Evolutionary conservation across 2,888 invertebrate genomes (phyloP), one percentile per base, ranked within the genome.

Genomic region (Torymus aiolomorphi): DNA sequence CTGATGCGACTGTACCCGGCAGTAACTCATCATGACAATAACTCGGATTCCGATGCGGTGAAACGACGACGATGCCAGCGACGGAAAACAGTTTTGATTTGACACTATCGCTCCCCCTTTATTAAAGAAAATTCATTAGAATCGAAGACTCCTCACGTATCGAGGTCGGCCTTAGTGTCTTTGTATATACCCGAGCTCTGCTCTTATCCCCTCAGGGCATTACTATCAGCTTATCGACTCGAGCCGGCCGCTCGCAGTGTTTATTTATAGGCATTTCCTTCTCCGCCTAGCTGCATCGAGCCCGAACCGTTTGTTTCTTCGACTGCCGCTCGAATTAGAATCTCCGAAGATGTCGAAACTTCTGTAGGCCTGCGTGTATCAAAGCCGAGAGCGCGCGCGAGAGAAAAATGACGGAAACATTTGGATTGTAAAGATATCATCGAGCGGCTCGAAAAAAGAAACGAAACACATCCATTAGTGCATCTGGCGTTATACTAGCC

Each of bases 251-350:
- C 8, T 42, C 78, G n/a, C n/a, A 52, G n/a, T 56, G 59, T 51
- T 73, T 57, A 70, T 78, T 73, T 78, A 78, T 73, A 78, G 56
- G 63, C 49, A 59, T 61, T 56, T 65, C 63, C 57, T 77, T 65
- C 16, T 54, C 8, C 18, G 18, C 16, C n/a, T 24, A 16, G n/a
- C 3, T 56, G 42, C 42, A 42, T 42, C 66, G 14, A 20, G 12
- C 57, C 57, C 12, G 13, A 57, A 49, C 31, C 49, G 65, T 74
- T 74, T 76, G 18, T 70, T 76, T 70, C 76, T 56, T 52, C 42
- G 57, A 8, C 49, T 70, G 16, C 56, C 20, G 56, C 71, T 65
- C 56, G 76, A 77, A 65, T 77, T 71, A 77, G 71, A 77, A 24
- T n/a, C 65, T 42, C 42, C 42, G 8, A 42, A 42, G 71, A 63